phyloP scores from a whole-genome alignment of 1,140 invertebrate species.

The Drosophila leontia region DNA sequence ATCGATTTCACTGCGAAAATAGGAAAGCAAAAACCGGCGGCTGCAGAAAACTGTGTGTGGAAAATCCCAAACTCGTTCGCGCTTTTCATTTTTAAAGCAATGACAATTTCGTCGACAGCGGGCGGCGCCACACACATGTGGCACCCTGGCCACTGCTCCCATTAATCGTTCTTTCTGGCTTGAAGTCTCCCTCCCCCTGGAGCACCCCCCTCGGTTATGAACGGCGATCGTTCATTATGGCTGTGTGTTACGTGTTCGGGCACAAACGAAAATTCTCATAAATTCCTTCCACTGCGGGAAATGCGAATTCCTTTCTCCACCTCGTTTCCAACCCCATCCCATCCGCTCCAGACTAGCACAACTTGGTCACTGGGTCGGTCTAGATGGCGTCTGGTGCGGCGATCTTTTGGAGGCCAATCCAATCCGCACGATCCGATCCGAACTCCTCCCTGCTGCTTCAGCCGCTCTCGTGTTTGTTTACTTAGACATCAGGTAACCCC shows the following conservation, averaged over 20 bases:
- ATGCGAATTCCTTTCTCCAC: slow-evolving; percentile 69
- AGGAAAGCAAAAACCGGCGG: slow-evolving; percentile 35
- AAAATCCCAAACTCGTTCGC: slow-evolving; percentile 64
- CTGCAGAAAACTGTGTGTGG: slow-evolving; percentile 52
- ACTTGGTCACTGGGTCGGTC: slow-evolving; percentile 78
- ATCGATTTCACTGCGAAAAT: slow-evolving; percentile 73
- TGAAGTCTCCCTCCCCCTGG: slow-evolving; percentile 20
- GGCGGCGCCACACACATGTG: slow-evolving; percentile 29
- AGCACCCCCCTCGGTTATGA: slow-evolving; percentile 38
- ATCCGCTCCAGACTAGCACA: slow-evolving; percentile 54
- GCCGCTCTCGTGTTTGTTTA: slow-evolving; percentile 54
- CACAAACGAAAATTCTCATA: slow-evolving; percentile 64
- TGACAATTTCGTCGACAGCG: slow-evolving; percentile 60
- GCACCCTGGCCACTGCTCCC: slow-evolving; percentile 23
- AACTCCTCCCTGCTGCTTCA: slow-evolving; percentile 37
- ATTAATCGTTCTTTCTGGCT: slow-evolving; percentile 35
- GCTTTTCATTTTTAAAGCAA: slow-evolving; percentile 77
- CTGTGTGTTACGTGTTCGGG: slow-evolving; percentile 51
- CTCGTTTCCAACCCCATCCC: slow-evolving; percentile 29
- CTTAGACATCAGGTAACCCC: slow-evolving; percentile 62
- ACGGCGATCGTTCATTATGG: slow-evolving; percentile 63
- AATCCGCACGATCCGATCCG: slow-evolving; percentile 38
- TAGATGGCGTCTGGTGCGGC: slow-evolving; percentile 59
- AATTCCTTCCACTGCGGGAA: slow-evolving; percentile 63
- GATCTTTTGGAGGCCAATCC: slow-evolving; percentile 58